Evolutionary conservation across 2,113 vertebrate species (phyloP).

Genomic region (Mandrillus leucophaeus): DNA sequence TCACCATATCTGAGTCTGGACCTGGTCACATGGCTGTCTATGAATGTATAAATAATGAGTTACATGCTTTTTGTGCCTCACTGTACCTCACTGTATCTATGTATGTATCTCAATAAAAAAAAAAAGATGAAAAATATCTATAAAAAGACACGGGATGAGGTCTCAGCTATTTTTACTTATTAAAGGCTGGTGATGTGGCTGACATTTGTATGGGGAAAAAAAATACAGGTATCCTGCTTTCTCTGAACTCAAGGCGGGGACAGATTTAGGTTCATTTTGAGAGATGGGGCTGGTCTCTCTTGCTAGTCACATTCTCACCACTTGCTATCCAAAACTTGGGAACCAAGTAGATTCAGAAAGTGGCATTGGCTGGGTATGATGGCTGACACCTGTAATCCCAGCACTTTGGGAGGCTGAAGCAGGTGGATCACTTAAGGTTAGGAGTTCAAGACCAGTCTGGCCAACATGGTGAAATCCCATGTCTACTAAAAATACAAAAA

Average conservation of each 20-base stretch:
- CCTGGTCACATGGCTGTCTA: neutral
- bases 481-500: too few relatives aligned
- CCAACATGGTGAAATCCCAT: too few relatives aligned
- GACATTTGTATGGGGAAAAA: neutral
- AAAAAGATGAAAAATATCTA: neutral
- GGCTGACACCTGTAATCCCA: too few relatives aligned
- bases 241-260: neutral
- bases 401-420: too few relatives aligned
- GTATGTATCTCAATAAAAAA: neutral
- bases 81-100: neutral
- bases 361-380: neutral
- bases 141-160: neutral
- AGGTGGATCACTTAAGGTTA: too few relatives aligned
- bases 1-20: neutral
- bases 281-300: neutral
- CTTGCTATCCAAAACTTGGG: neutral
- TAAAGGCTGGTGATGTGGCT: neutral
- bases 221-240: neutral
- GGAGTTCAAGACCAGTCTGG: too few relatives aligned
- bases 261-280: neutral
- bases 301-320: neutral
- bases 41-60: neutral
- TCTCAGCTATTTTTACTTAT: constrained; percentile 1
- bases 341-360: neutral
- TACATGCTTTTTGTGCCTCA: neutral